These are phyloP conservation scores for Listrodromus nycthemerus DNA, from an alignment of 2,888 invertebrate genomes.

Conservation along the genomic window DNA sequence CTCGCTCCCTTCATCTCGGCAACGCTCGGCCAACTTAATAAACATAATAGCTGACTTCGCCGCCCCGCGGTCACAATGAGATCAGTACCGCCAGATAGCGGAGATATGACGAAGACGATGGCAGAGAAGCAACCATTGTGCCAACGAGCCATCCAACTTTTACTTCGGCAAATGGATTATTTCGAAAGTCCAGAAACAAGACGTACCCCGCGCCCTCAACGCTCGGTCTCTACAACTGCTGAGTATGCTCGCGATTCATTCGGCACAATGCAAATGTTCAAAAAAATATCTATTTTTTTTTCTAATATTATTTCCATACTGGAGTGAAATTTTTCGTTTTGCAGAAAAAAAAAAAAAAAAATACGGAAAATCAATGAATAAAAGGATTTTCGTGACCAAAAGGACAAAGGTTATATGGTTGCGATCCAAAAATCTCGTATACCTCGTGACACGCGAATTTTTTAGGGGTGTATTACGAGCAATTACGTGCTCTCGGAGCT, in stretches of 20 bases:
- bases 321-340: too few relatives aligned
- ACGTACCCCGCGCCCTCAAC: too few relatives aligned
- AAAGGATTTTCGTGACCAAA: too few relatives aligned
- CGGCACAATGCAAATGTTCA: too few relatives aligned
- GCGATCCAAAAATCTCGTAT: too few relatives aligned
- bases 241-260: slow-evolving; percentile 33
- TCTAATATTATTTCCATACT: too few relatives aligned
- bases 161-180: slow-evolving; percentile 74
- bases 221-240: neutral
- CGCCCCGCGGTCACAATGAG: slow-evolving; percentile 81
- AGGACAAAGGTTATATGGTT: too few relatives aligned
- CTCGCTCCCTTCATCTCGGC: slow-evolving; percentile 17
- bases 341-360: too few relatives aligned
- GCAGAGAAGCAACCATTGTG: slow-evolving; percentile 72
- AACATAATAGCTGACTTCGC: slow-evolving; percentile 84
- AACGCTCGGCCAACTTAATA: slow-evolving; percentile 82
- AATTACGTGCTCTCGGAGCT: too few relatives aligned
- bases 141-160: slow-evolving; percentile 72
- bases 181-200: slow-evolving; percentile 55
- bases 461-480: slow-evolving; percentile 15
- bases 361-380: too few relatives aligned
- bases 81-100: slow-evolving; percentile 79
- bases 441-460: slow-evolving; percentile 5
- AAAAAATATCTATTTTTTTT: too few relatives aligned
- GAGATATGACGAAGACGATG: slow-evolving; percentile 76